These are phyloP conservation scores for Melinaea menophilus DNA, from an alignment of 2,888 invertebrate genomes.

Conservation along the genomic window DNA sequence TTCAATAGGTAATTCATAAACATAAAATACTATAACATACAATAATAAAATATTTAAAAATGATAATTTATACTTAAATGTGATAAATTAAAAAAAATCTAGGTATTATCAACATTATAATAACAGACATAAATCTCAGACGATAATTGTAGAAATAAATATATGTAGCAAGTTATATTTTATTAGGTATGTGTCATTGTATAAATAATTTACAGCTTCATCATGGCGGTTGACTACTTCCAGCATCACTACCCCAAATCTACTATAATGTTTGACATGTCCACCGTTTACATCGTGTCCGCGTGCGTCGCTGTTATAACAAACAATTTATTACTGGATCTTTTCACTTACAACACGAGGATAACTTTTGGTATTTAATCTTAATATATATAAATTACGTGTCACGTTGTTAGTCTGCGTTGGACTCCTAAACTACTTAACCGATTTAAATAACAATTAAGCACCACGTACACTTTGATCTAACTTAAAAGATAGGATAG, in stretches of 20 bases:
- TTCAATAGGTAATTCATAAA: slow-evolving; percentile 86
- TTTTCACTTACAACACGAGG: slow-evolving; percentile 88
- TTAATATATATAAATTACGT: no score
- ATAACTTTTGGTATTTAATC: slow-evolving; percentile 86
- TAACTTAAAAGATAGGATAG: no score
- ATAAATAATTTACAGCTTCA: slow-evolving; percentile 81
- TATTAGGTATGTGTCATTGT: background rate
- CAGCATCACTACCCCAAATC: slow-evolving; percentile 89
- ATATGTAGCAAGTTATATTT: background rate
- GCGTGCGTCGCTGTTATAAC: slow-evolving; percentile 91
- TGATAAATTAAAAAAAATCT: no score
- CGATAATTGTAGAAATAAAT: no score
- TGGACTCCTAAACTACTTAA: no score
- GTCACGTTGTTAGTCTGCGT: no score
- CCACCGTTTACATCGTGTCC: slow-evolving; percentile 92
- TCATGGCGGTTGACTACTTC: slow-evolving; percentile 96
- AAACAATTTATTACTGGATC: slow-evolving; percentile 90
- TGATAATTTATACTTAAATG: no score
- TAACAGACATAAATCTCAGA: no score
- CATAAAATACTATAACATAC: background rate
- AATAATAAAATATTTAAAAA: no score
- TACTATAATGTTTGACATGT: slow-evolving; percentile 95
- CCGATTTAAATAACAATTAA: no score
- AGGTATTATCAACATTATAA: no score
- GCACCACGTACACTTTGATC: no score